Evolutionary conservation across 1,140 invertebrate species (phyloP).

Genomic region (Drosophila lowei): DNA sequence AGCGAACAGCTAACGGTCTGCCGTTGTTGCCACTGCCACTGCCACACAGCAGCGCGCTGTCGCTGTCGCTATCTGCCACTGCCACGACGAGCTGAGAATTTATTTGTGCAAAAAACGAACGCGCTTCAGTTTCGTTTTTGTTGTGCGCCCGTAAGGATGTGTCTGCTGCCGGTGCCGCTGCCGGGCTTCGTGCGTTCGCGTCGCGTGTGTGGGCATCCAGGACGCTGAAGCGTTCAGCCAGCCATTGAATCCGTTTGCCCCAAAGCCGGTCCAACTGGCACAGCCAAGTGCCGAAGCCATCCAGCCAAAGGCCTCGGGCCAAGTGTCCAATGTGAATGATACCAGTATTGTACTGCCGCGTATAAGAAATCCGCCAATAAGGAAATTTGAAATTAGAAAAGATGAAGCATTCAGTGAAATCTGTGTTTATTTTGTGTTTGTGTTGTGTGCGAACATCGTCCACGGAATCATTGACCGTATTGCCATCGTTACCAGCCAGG

Average conservation of each 20-base stretch:
- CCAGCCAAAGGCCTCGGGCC: conserved; percentile 26
- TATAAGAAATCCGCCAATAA: conserved; percentile 7
- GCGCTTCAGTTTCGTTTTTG: conserved; percentile 82
- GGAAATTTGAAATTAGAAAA: conserved; percentile 13
- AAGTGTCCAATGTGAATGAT: conserved; percentile 39
- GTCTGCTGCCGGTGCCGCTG: conserved; percentile 74
- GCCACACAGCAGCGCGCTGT: conserved; percentile 20
- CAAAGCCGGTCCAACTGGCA: conserved; percentile 29
- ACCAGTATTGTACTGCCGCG: conserved; percentile 6
- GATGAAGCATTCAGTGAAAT: conserved; percentile 47
- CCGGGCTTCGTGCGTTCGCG: conserved; percentile 77
- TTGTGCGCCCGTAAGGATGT: conserved; percentile 83
- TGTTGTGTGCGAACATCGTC: conserved; percentile 33
- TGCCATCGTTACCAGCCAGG: too few relatives aligned
- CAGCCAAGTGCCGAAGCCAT: conserved; percentile 25
- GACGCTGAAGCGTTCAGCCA: conserved; percentile 59
- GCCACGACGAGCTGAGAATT: conserved; percentile 66
- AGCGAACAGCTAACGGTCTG: not conserved
- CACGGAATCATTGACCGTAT: not conserved
- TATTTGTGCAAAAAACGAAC: conserved; percentile 76
- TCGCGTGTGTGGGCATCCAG: conserved; percentile 75
- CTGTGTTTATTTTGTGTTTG: conserved; percentile 47
- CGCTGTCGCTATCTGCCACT: conserved; percentile 8
- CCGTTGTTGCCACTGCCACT: conserved; percentile 26
- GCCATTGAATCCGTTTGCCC: conserved; percentile 34